These are phyloP conservation scores for Clunio marinus DNA, from an alignment of 2,888 invertebrate species.

Conservation along the genomic window DNA sequence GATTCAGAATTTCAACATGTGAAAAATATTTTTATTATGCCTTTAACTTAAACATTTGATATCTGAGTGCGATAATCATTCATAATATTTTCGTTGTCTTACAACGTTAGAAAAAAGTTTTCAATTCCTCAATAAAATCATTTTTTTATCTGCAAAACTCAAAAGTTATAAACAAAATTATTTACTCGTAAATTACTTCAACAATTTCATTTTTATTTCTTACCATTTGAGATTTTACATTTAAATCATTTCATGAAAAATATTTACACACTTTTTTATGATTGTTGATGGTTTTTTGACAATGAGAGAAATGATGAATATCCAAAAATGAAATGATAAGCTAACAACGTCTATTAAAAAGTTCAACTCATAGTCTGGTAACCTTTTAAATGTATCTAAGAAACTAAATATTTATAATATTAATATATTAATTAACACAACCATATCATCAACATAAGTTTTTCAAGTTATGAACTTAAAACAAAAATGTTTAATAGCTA, in stretches of 20 bases:
- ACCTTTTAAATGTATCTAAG: not conserved
- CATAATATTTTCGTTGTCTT: no score
- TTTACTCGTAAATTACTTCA: no score
- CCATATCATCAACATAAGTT: conserved; percentile 8
- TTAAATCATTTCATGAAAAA: conserved; percentile 4
- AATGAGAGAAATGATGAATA: not conserved
- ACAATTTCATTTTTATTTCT: conserved; percentile 25
- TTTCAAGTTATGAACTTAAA: not conserved
- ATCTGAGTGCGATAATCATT: no score
- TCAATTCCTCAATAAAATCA: no score
- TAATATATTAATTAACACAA: conserved; percentile 21
- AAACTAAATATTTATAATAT: no score
- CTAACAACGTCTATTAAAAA: conserved; percentile 7
- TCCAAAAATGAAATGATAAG: conserved; percentile 7
- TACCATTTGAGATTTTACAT: conserved; percentile 14
- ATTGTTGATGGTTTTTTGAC: not conserved
- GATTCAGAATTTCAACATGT: no score
- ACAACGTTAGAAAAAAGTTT: no score
- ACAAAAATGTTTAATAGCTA: not conserved
- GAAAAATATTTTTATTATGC: no score
- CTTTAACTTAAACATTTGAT: no score
- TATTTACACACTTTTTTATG: not conserved
- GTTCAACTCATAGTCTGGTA: no score
- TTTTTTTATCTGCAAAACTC: no score
- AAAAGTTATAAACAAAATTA: no score